phyloP scores from a whole-genome alignment of 2,888 invertebrate genomes.

The Cryptophagus acutangulus region DNA sequence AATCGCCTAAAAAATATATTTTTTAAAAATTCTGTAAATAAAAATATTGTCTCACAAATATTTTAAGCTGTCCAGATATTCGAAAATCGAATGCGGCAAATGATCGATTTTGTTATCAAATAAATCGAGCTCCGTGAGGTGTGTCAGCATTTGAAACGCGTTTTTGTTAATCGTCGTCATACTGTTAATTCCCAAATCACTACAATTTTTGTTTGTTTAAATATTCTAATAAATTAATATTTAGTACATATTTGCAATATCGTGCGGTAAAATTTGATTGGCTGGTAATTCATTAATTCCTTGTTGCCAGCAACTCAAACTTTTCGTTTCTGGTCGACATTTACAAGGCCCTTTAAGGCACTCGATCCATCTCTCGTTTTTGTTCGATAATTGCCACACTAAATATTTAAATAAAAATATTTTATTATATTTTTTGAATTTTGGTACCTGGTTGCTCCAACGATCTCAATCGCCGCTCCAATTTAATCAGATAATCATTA shows the following conservation, averaged over 20 bases:
- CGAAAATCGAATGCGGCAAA: slow-evolving; percentile 61
- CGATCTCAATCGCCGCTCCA: slow-evolving; percentile 62
- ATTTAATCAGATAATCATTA: slow-evolving; percentile 48
- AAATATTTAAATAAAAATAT: slow-evolving; percentile 18
- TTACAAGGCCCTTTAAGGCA: slow-evolving; percentile 61
- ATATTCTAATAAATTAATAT: too few species aligned
- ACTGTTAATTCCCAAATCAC: slow-evolving; percentile 68
- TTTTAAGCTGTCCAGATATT: slow-evolving; percentile 57
- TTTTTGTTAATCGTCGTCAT: slow-evolving; percentile 64
- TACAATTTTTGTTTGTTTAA: slow-evolving; percentile 36
- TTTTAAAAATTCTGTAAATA: slow-evolving; percentile 6
- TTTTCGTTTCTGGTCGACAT: slow-evolving; percentile 60
- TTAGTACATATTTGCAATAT: slow-evolving; percentile 58
- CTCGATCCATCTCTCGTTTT: slow-evolving; percentile 58
- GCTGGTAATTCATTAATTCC: slow-evolving; percentile 57
- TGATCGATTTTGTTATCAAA: slow-evolving; percentile 69
- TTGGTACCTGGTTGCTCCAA: slow-evolving; percentile 63
- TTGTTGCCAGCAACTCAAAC: slow-evolving; percentile 65
- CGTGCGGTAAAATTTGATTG: slow-evolving; percentile 59
- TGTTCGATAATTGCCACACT: slow-evolving; percentile 63
- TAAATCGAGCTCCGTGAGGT: slow-evolving; percentile 63
- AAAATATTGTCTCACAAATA: slow-evolving; percentile 54
- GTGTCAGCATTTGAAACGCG: slow-evolving; percentile 61
- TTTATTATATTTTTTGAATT: slow-evolving; percentile 8
- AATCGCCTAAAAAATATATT: slow-evolving; percentile 52